phyloP scores from a whole-genome alignment of 35 echinoderm and acorn worm genomes.

The Ophiothrix spiculata region DNA sequence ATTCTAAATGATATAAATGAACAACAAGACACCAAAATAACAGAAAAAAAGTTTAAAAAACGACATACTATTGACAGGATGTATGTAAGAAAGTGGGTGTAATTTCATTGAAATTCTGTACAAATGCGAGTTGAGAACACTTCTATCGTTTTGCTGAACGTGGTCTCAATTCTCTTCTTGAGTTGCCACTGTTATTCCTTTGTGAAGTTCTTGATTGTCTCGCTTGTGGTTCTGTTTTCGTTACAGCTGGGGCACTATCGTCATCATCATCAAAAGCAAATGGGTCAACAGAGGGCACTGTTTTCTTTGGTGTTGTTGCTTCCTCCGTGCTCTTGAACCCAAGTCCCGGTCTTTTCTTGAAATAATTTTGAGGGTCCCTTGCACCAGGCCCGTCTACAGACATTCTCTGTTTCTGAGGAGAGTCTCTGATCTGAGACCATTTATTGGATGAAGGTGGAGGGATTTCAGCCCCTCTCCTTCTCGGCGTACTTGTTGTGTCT shows the following conservation, averaged over 20 bases:
- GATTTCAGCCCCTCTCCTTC: neutral
- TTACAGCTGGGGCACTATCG: neutral
- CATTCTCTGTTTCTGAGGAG: neutral
- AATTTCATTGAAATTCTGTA: neutral
- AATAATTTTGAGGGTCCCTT: neutral
- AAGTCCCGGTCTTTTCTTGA: neutral
- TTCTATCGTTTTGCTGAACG: neutral
- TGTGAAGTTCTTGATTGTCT: neutral
- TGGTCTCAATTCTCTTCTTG: neutral
- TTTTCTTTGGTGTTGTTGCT: neutral
- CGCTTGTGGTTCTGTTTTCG: neutral
- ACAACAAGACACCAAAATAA: no score
- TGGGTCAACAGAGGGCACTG: neutral
- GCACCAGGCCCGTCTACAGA: neutral
- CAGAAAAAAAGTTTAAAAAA: no score
- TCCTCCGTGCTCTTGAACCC: neutral
- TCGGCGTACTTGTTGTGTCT: neutral
- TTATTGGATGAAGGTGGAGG: neutral
- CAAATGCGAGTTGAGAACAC: neutral
- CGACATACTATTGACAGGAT: no score
- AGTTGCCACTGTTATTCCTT: neutral
- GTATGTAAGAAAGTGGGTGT: neutral
- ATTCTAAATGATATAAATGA: no score
- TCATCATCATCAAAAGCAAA: neutral
- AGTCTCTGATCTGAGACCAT: neutral